phyloP scores from a whole-genome alignment of 1,140 invertebrate genomes.

The Probaryconus sp. region DNA sequence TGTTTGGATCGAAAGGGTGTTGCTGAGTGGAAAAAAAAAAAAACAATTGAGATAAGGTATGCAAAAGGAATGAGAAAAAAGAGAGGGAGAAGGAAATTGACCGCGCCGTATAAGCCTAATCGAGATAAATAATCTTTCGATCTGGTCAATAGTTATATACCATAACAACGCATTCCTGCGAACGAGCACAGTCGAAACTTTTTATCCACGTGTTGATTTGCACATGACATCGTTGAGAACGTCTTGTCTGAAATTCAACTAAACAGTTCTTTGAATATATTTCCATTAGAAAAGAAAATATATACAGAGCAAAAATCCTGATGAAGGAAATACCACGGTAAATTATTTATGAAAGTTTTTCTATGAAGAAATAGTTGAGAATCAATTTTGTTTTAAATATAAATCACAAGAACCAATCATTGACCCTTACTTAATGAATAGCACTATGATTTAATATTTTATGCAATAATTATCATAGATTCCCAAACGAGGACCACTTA shows the following conservation, averaged over 20 bases:
- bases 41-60: conserved; percentile 35
- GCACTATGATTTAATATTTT: not conserved
- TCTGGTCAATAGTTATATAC: conserved; percentile 61
- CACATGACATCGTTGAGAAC: conserved; percentile 44
- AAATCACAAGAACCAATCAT: not conserved
- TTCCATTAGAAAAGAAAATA: too few species aligned
- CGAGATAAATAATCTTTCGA: conserved; percentile 60
- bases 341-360: too few species aligned
- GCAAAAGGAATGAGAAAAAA: conserved; percentile 28
- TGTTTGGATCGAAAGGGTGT: conserved; percentile 62
- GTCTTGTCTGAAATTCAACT: conserved; percentile 46
- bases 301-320: too few species aligned
- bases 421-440: too few species aligned
- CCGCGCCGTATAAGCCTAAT: conserved; percentile 55
- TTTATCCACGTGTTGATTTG: too few species aligned
- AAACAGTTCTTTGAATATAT: too few species aligned
- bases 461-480: conserved; percentile 11
- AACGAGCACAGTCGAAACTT: conserved; percentile 42
- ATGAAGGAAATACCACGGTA: too few species aligned
- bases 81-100: conserved; percentile 53
- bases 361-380: too few species aligned
- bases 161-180: conserved; percentile 58
- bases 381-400: conserved; percentile 17
- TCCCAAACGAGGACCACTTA: conserved; percentile 17
- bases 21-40: conserved; percentile 56